Base-by-base conservation (phyloP, 2,797 vertebrate species). In the Clarias pachynema region DNA sequence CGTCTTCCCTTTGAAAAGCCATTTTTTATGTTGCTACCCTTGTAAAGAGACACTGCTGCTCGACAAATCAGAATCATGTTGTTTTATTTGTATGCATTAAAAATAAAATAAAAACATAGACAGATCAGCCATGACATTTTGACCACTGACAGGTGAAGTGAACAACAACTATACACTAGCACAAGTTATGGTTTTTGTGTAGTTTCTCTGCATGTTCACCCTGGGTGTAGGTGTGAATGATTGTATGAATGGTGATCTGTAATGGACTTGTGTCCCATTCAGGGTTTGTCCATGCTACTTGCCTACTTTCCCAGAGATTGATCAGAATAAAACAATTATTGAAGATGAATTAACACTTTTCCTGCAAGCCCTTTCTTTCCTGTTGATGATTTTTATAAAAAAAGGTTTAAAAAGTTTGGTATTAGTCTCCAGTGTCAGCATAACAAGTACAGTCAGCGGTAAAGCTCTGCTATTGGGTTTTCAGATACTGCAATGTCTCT, bases 1-100 rank as follows among this genome's bases (percentile, higher is more conserved):
- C 78, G 5, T 49, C 8, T 57, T 56, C 37, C 12, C 69, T 65
- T 68, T 89, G 22, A 20, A 65, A 81, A 14, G 79, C 86, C 85
- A 83, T 87, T 89, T 86, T 84, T 92, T 34, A 73, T 75, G 29
- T 57, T 70, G 65, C 79, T 79, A 85, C 24, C 34, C 56, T 29
- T 70, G 57, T 82, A 66, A 83, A 72, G 53, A 34, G 12, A 24
- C 53, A 60, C 78, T 53, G 20, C 16, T 44, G 15, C 49, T 63
- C 4, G 65, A 20, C 6, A 34, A 68, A 68, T 34, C 65, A 34
- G 29, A 16, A 16, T 65, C 12, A 2, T 65, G 26, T 26, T 65
- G 12, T 7, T 16, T 16, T 29, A 1, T 60, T 24, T 60, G 3
- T 49, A 49, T 49, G 18, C 18, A 20, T 60, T 20, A 60, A 60